Evolutionary conservation across 1,140 invertebrate species (phyloP), one percentile per base, ranked within the genome.

Genomic region (Pachyrhynchus sulphureomaculatus): DNA sequence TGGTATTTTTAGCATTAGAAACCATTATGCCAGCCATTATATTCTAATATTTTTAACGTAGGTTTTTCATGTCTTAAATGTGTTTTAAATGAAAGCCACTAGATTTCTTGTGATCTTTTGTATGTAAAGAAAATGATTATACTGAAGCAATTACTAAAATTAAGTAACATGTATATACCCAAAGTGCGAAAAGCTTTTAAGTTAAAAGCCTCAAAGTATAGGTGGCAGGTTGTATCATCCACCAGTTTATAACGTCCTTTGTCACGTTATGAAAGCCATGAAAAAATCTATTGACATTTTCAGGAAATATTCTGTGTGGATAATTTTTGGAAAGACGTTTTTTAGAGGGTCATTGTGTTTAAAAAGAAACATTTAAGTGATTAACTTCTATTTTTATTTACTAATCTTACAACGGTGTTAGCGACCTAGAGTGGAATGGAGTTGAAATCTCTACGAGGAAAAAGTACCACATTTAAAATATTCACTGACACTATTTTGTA

Each of bases 111-210:
- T 37, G 20, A 65, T 60, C 58, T 56, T 58, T 67, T 65, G 49
- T 64, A 42, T 56, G 15, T 56, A 48, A 9, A 53, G 62, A 70
- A 65, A 66, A 49, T 49, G 42, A 52, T 66, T 70, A 72, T 71
- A 62, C 47, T 45, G 45, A 56, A 68, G 63, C 73, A 73, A 75
- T 73, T 73, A 73, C 68, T 24, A 42, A 69, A 74, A 74, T 73
- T 74, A 68, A 72, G 70, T 69, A 72, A 72, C 65, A 69, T 67
- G 67, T 67, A 67, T 24, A 24, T 64, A 59, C 58, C 60, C 24
- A 71, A 75, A 75, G 73, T 75, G 70, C 65, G 58, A 70, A 73
- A 71, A 72, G 71, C 73, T 74, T 75, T 75, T 71, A 75, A 56
- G 21, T 53, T 73, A 68, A 75, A 75, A 75, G 72, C 69, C 33